Percentiles rank a stretch among this genome's conserved stretches.
Conservation (phyloP, 1,140 invertebrate genomes). For the Bombus haemorrhoidalis region DNA sequence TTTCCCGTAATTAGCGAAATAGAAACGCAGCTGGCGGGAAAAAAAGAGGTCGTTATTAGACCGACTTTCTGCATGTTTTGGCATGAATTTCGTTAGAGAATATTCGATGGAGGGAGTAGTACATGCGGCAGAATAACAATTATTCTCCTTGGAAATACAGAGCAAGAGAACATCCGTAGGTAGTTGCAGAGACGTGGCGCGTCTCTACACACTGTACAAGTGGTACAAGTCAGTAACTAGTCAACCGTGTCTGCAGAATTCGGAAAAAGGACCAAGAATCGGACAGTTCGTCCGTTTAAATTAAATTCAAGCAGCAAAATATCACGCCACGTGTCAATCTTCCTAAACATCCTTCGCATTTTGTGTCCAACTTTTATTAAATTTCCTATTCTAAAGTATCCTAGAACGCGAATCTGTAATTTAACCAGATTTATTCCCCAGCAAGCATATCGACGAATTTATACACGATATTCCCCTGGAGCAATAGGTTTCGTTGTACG, state of each 20-base stretch:
- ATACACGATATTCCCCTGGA: not conserved
- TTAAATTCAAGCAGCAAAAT: constrained; percentile 9
- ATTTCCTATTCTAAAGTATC: too few species aligned
- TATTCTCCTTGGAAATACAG: constrained; percentile 51
- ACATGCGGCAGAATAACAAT: constrained; percentile 46
- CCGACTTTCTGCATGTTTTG: not conserved
- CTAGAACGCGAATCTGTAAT: not conserved
- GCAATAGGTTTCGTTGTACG: not conserved
- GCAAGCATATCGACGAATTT: not conserved
- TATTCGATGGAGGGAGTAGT: not conserved
- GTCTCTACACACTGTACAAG: constrained; percentile 38
- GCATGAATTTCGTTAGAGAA: constrained; percentile 10
- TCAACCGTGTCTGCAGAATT: constrained; percentile 34
- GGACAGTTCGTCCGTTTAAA: constrained; percentile 32
- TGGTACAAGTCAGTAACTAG: constrained; percentile 47
- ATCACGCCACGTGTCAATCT: not conserved
- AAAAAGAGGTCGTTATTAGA: not conserved
- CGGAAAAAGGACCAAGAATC: not conserved
- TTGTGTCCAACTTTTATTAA: not conserved
- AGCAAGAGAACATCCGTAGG: not conserved
- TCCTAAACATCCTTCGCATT: too few species aligned
- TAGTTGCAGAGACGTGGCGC: constrained; percentile 43
- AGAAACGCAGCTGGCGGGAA: not conserved
- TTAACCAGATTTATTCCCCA: not conserved
- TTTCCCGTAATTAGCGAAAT: constrained; percentile 15